Percentiles rank a stretch among this genome's conserved stretches.
These are phyloP conservation scores for Athalia cordata DNA, from an alignment of 2,888 invertebrate genomes.

Conservation along the genomic window DNA sequence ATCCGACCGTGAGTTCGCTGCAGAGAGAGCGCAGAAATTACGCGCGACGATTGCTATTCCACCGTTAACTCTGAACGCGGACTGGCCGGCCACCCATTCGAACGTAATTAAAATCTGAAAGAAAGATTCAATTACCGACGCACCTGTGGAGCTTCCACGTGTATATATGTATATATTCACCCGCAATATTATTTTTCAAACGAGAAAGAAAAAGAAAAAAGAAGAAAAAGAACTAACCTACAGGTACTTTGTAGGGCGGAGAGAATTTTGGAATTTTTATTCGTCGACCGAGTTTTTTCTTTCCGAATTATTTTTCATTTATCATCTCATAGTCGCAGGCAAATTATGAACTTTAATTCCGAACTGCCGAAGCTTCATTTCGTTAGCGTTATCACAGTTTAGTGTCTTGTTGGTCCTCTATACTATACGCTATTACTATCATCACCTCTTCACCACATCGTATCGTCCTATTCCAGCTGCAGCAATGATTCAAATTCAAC, in stretches of 20 bases:
- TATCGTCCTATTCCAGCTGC: neutral
- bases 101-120: conserved; percentile 36
- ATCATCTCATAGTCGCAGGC: neutral
- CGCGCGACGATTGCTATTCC: conserved; percentile 5
- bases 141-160: conserved; percentile 42
- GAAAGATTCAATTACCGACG: conserved; percentile 33
- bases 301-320: neutral
- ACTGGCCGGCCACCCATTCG: conserved; percentile 8
- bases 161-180: neutral
- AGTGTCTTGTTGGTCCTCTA: conserved; percentile 7
- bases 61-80: neutral
- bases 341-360: too few species aligned
- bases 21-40: neutral
- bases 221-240: too few species aligned
- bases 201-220: too few species aligned
- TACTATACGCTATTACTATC: neutral
- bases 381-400: conserved; percentile 17
- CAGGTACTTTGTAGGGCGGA: too few species aligned
- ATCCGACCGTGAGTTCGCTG: conserved; percentile 13
- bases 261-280: too few species aligned
- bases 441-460: neutral
- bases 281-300: neutral
- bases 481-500: conserved; percentile 29
- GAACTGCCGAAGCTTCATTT: neutral
- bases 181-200: too few species aligned